Conservation (phyloP, 1,140 invertebrate genomes). For the Bombus confusus region DNA sequence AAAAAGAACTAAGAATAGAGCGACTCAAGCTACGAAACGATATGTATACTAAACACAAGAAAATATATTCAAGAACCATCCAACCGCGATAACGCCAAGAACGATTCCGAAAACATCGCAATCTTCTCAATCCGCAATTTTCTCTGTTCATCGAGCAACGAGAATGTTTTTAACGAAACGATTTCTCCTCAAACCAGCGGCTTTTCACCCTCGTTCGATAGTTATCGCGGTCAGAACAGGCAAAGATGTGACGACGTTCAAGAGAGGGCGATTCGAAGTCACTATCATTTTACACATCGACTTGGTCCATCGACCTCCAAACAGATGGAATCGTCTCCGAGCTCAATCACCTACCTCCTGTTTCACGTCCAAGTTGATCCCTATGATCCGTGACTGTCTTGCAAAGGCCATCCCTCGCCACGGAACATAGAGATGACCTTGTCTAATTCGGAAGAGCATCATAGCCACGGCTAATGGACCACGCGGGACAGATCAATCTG, state of each 20-base stretch:
- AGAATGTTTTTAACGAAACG: background rate
- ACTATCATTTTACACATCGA: conserved; percentile 47
- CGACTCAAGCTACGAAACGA: too few relatives aligned
- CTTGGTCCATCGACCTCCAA: conserved; percentile 1
- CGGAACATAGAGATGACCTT: background rate
- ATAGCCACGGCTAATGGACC: conserved; percentile 66
- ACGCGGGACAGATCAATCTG: conserved; percentile 64
- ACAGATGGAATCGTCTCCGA: conserved; percentile 32
- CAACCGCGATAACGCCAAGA: too few relatives aligned
- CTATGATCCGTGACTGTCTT: background rate
- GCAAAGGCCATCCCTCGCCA: background rate
- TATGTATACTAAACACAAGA: too few relatives aligned
- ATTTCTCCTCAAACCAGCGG: conserved; percentile 5
- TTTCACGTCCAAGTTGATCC: conserved; percentile 21
- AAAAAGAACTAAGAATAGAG: too few relatives aligned
- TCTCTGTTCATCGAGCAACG: background rate
- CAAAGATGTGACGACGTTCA: conserved; percentile 32
- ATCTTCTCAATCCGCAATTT: background rate
- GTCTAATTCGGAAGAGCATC: conserved; percentile 63
- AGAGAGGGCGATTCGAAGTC: conserved; percentile 42
- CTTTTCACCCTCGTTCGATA: conserved; percentile 40
- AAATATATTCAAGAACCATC: too few relatives aligned
- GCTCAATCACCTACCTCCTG: conserved; percentile 11
- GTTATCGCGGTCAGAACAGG: conserved; percentile 36
- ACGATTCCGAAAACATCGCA: too few relatives aligned